Conservation (phyloP, 35 echinoderm and acorn worm genomes). For the Heliocidaris erythrogramma region DNA sequence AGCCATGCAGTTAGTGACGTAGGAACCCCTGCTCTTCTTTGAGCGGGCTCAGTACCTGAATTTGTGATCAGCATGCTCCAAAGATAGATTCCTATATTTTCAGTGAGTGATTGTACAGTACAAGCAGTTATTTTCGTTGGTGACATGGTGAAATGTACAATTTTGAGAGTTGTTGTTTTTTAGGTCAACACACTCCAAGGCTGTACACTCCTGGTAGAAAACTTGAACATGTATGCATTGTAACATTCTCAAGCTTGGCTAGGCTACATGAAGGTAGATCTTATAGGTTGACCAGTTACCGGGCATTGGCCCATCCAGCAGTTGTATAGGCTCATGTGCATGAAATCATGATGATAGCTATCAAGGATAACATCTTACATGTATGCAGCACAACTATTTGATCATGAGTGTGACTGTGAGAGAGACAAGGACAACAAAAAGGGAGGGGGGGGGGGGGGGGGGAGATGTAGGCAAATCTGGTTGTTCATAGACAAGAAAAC, state of each 20-base stretch:
- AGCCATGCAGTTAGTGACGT: conserved; percentile 34
- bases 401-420: too few species aligned
- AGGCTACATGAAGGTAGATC: too few species aligned
- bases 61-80: background rate
- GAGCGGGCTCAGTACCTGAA: background rate
- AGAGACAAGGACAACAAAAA: too few species aligned
- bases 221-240: background rate
- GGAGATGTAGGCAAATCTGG: too few species aligned
- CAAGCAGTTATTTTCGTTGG: background rate
- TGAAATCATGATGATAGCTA: too few species aligned
- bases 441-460: too few species aligned
- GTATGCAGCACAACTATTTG: too few species aligned
- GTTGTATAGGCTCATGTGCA: too few species aligned
- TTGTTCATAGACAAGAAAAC: too few species aligned
- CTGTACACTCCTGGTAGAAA: background rate
- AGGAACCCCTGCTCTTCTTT: background rate
- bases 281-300: too few species aligned
- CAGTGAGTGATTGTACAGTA: background rate
- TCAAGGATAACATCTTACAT: too few species aligned
- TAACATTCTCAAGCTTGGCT: background rate
- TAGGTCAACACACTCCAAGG: background rate
- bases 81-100: background rate
- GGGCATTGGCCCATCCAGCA: too few species aligned
- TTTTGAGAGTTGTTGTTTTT: background rate
- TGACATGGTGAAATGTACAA: background rate